Conservation (phyloP, 2,797 vertebrate species). For the Cetoscarus ocellatus region DNA sequence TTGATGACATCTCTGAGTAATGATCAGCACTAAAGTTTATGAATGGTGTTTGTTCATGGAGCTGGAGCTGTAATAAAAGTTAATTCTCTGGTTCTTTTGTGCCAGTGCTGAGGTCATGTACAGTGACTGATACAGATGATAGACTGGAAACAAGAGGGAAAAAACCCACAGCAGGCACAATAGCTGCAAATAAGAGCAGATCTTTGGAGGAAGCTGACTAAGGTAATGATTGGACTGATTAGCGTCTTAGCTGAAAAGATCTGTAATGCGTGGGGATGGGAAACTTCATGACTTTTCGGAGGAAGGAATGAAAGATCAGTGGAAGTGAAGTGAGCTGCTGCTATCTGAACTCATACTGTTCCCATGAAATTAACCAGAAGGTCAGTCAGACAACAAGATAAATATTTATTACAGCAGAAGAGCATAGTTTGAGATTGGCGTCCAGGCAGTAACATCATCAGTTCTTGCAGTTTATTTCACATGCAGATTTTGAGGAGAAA, state of each 20-base stretch:
- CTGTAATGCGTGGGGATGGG: constrained; percentile 39
- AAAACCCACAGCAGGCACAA: constrained; percentile 44
- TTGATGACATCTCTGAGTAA: constrained; percentile 15
- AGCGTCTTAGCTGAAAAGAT: constrained; percentile 11
- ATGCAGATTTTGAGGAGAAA: too few species aligned
- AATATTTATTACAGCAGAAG: too few species aligned
- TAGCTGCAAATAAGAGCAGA: constrained; percentile 56
- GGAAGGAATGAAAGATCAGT: neutral
- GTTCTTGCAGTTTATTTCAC: too few species aligned
- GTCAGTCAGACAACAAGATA: too few species aligned
- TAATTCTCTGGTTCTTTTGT: constrained; percentile 43
- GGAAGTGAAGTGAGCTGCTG: neutral
- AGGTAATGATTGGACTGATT: constrained; percentile 42
- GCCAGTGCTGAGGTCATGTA: constrained; percentile 52
- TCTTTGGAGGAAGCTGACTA: constrained; percentile 34
- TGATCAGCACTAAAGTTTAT: constrained; percentile 4
- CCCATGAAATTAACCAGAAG: too few species aligned
- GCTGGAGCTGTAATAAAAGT: constrained; percentile 18
- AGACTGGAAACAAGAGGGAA: constrained; percentile 49
- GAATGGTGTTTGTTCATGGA: constrained; percentile 14
- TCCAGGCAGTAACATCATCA: too few species aligned
- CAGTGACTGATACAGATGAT: constrained; percentile 36
- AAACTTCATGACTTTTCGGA: constrained; percentile 12
- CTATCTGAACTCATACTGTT: neutral
- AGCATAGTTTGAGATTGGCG: too few species aligned